Base-by-base conservation (phyloP, 2,888 invertebrate species). In the Acrobasis suavella region DNA sequence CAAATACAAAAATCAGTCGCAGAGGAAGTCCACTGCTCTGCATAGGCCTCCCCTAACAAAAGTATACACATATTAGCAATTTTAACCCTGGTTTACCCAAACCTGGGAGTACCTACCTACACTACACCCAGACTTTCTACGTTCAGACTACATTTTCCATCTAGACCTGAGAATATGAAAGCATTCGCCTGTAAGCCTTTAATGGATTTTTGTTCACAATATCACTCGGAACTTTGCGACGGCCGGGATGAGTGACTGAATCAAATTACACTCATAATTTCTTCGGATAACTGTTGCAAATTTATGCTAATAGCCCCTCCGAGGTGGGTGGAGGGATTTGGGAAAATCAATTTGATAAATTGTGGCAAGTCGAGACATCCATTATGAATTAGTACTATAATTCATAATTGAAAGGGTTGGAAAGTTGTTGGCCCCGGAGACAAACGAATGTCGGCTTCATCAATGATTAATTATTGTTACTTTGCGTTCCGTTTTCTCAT, bases 381-480 rank as follows among this genome's bases (percentile, higher is more conserved):
- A 86, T 90, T 89, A 88, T 86, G 85, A 88, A 86, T 90, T 89
- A 89, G 87, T 86, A 85, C 82, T 87, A 89, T 90, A 91, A 91
- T 89, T 91, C 83, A 87, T 89, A 89, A 90, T 90, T 86, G 90
- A 89, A 89, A 87, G 88, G 90, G 87, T 86, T 83, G 80, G 76
- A 80, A 86, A 89, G 83, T 88, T 89, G 75, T 66, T 74, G 72
- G 70, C 85, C 77, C 81, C 65, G 65, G 89, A 83, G 91, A 89
- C 88, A 89, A 89, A 89, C 89, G 86, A 82, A 86, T 85, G 87
- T 87, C 88, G 82, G 75, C 72, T 78, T 88, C 86, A 87, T 86
- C 85, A 86, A 90, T 90, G 86, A 91, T 85, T 83, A 86, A 85
- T 86, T 87, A 78, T 92, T 94, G 94, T 94, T 67, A 82, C 94